These are phyloP conservation scores for Pedionomus torquatus DNA, from an alignment of 2,113 vertebrate genomes.

Conservation along the genomic window DNA sequence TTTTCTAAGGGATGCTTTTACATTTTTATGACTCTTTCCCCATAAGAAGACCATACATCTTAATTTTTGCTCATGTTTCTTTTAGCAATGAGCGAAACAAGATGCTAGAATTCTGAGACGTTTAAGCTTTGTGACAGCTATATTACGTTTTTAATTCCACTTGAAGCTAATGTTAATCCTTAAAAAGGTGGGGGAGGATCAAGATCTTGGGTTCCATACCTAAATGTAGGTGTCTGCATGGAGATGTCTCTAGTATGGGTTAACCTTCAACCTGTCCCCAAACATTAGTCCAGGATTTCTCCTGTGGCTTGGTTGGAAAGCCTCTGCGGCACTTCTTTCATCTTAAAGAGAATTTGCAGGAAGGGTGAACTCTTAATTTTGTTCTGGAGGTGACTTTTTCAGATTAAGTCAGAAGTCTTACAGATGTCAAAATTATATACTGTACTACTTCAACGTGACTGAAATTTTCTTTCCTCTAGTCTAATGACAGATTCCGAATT, in stretches of 20 bases:
- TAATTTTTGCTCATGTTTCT: neutral
- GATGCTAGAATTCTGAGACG: neutral
- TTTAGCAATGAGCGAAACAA: neutral
- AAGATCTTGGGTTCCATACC: neutral
- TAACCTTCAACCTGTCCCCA: neutral
- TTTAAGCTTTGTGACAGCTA: neutral
- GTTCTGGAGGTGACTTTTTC: neutral
- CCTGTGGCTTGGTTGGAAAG: neutral
- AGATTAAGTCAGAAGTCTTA: neutral
- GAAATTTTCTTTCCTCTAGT: slow-evolving; percentile 47
- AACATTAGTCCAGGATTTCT: neutral
- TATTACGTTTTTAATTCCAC: neutral
- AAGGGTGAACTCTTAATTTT: neutral
- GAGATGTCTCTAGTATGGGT: neutral
- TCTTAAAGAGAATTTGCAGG: neutral
- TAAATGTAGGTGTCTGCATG: rapidly evolving
- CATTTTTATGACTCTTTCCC: neutral
- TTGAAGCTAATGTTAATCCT: neutral
- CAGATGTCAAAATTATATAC: neutral
- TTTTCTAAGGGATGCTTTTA: neutral
- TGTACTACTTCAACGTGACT: neutral
- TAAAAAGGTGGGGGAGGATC: neutral
- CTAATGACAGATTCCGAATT: slow-evolving; percentile 69
- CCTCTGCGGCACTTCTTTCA: neutral
- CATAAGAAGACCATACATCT: neutral